Base-by-base conservation (phyloP, 2,113 vertebrate genomes). In the Paracyprichromis sp. region DNA sequence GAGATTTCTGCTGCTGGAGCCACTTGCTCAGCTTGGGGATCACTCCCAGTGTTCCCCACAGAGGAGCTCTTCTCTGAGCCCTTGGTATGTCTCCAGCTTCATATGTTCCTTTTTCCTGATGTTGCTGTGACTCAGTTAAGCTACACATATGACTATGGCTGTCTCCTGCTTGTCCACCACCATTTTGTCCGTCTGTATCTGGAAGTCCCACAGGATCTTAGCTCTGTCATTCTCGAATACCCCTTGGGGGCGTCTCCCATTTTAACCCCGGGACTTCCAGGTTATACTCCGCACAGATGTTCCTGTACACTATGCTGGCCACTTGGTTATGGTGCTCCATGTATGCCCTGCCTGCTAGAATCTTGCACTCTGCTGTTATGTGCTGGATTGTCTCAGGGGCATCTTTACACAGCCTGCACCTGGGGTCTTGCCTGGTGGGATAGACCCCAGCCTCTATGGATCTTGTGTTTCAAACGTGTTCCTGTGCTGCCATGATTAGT, bases 281-380 rank as follows among this genome's bases (percentile, higher is more conserved):
- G 50, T 9, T n/a, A 53, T 53, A 53, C 19, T 53, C 50, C 0
- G 9, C 2, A 10, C 50, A 53, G 3, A 53, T 53, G 3, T 53
- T 53, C 3, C 50, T 53, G 50, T 53, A n/a, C 3, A 53, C 50
- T 53, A n/a, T n/a, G 50, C 19, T 0, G 19, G 50, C 9, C 50
- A 53, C 9, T 3, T 53, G 50, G 19, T 53, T 53, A 53, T 53
- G 50, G 19, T 1, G 50, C 1, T 53, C 50, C 50, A 10, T 52
- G 3, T 53, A n/a, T 52, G 50, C 9, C 50, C 19, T 52, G 50
- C 9, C 50, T n/a, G 50, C 1, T 52, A 52, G 50, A 1, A 53
- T 53, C 50, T 53, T 53, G 5, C 50, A 53, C 19, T 0, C 50
- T 53, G 50, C 50, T 6, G 19, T 53, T 53, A 53, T 53, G 19